These are phyloP conservation scores for Leptogaster cylindrica DNA, from an alignment of 2,888 invertebrate genomes.

Conservation along the genomic window DNA sequence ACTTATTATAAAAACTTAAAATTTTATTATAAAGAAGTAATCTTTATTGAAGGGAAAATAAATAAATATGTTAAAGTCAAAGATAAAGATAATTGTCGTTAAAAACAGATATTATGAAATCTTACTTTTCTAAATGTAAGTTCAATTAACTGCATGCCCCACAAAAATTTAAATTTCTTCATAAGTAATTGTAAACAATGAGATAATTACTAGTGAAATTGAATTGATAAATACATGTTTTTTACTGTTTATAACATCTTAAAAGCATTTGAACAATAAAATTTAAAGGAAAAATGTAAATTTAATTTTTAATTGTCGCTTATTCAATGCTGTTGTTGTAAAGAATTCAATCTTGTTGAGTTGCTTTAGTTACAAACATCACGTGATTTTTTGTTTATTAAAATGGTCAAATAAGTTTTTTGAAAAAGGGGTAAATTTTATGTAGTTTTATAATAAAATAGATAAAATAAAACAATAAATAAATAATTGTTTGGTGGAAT, in stretches of 20 bases:
- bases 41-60: slow-evolving; percentile 21
- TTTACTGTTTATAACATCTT: slow-evolving; percentile 40
- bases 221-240: slow-evolving; percentile 37
- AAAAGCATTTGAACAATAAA: slow-evolving; percentile 34
- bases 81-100: neutral
- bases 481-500: no score
- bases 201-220: slow-evolving; percentile 16
- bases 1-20: no score
- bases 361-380: no score
- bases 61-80: slow-evolving; percentile 25
- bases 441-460: no score
- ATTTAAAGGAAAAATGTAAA: slow-evolving; percentile 31
- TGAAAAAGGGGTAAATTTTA: no score
- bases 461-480: no score
- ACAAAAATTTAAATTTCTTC: slow-evolving; percentile 24
- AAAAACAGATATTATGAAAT: slow-evolving; percentile 12
- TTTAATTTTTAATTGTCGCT: slow-evolving; percentile 13
- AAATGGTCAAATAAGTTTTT: no score
- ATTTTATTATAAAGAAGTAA: slow-evolving; percentile 16
- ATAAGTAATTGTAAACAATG: slow-evolving; percentile 29
- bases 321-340: no score
- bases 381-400: no score
- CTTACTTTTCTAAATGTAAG: slow-evolving; percentile 26
- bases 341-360: no score
- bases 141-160: slow-evolving; percentile 23